phyloP scores from a whole-genome alignment of 2,797 vertebrate species.

The Diceros bicornis region DNA sequence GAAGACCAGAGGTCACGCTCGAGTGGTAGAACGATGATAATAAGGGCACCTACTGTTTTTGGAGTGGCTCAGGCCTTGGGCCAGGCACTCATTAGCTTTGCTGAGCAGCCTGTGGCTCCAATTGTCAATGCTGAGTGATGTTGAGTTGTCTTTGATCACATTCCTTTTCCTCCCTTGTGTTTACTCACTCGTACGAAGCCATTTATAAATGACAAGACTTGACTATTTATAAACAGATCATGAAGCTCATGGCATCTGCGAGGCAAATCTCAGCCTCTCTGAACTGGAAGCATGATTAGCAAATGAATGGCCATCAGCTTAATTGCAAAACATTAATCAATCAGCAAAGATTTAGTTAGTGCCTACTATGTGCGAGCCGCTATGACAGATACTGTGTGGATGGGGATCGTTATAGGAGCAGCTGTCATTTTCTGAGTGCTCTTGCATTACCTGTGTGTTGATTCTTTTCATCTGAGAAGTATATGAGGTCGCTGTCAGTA shows the following conservation, averaged over 20 bases:
- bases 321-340: conserved; percentile 23
- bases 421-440: background rate
- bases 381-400: background rate
- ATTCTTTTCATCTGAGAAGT: background rate
- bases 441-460: background rate
- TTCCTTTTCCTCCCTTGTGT: conserved; percentile 5
- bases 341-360: background rate
- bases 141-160: background rate
- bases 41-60: background rate
- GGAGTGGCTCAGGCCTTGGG: background rate
- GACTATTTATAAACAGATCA: conserved; percentile 60
- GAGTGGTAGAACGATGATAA: background rate
- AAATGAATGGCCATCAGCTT: background rate
- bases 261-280: background rate
- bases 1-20: background rate
- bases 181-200: background rate
- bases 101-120: background rate
- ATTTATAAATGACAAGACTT: conserved; percentile 58
- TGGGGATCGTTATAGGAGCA: background rate
- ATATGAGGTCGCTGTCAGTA: background rate
- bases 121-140: background rate
- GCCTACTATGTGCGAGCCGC: background rate
- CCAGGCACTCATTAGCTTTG: conserved; percentile 2
- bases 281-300: background rate
- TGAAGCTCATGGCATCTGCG: background rate